Conservation (phyloP, 2,888 invertebrate genomes). For the Cheilosia variabilis region DNA sequence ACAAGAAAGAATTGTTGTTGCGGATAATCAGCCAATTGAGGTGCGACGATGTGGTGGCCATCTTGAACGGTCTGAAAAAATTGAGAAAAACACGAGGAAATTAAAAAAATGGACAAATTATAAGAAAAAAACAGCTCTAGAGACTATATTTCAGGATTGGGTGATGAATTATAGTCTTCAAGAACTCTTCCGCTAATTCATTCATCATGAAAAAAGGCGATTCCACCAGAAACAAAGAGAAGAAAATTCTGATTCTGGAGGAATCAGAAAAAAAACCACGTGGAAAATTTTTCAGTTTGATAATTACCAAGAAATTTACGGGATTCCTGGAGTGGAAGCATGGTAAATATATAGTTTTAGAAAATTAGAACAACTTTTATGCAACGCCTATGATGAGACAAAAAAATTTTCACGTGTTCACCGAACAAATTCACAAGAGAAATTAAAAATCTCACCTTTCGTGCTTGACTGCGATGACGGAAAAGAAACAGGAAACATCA, state of each 20-base stretch:
- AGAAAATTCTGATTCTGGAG: slow-evolving; percentile 11
- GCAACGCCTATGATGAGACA: slow-evolving; percentile 35
- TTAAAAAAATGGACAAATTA: background rate
- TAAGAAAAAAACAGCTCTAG: background rate
- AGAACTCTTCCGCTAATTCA: slow-evolving; percentile 82
- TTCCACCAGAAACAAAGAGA: slow-evolving; percentile 29
- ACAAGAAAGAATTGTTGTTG: slow-evolving; percentile 83
- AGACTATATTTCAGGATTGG: slow-evolving; percentile 80
- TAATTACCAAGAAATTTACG: slow-evolving; percentile 73
- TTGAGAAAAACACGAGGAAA: background rate
- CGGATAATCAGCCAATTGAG: slow-evolving; percentile 84
- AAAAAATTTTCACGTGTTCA: slow-evolving; percentile 78
- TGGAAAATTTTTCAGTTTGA: slow-evolving; percentile 76
- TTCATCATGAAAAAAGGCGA: slow-evolving; percentile 79
- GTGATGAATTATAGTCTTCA: slow-evolving; percentile 84
- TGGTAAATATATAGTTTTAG: slow-evolving; percentile 46
- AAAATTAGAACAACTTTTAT: slow-evolving; percentile 38
- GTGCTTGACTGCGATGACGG: slow-evolving; percentile 80
- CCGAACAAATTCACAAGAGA: slow-evolving; percentile 78
- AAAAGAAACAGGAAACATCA: slow-evolving; percentile 83
- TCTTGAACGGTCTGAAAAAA: slow-evolving; percentile 79
- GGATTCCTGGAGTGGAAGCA: slow-evolving; percentile 62
- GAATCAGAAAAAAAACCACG: slow-evolving; percentile 73
- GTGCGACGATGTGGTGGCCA: slow-evolving; percentile 83
- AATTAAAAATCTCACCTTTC: slow-evolving; percentile 82